Evolutionary conservation across 2,797 vertebrate genomes (phyloP).

Genomic region (Hippopotamyrus pictus): DNA sequence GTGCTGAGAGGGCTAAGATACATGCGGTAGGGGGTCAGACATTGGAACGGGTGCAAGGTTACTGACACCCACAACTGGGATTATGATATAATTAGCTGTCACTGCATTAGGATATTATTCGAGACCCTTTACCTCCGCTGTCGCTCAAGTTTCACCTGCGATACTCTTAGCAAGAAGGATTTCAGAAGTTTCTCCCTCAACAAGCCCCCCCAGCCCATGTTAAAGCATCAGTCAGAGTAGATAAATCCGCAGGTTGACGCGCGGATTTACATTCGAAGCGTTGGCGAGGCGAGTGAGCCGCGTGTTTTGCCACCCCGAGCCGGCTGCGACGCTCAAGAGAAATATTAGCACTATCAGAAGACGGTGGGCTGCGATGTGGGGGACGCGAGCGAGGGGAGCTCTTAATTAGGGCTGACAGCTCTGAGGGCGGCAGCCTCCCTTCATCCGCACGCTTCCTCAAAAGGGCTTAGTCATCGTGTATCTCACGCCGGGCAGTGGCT

Average conservation of each 20-base stretch:
- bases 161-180: background rate
- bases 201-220: background rate
- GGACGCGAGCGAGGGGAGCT: background rate
- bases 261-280: background rate
- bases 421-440: conserved; percentile 14
- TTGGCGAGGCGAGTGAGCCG: background rate
- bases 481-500: conserved; percentile 4
- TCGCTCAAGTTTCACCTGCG: conserved; percentile 5
- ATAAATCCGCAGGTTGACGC: background rate
- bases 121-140: background rate
- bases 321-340: background rate
- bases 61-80: conserved; percentile 9
- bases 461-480: conserved; percentile 20
- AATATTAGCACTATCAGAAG: background rate
- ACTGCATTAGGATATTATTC: conserved; percentile 14
- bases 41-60: conserved; percentile 4
- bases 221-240: background rate
- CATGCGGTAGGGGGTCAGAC: background rate
- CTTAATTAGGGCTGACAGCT: conserved; percentile 32
- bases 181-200: background rate
- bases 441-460: conserved; percentile 4
- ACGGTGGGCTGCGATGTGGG: background rate
- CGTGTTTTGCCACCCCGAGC: background rate
- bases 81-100: conserved; percentile 28
- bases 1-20: background rate